These are phyloP conservation scores for Hydraecia micacea DNA, from an alignment of 2,888 invertebrate species.

Conservation along the genomic window DNA sequence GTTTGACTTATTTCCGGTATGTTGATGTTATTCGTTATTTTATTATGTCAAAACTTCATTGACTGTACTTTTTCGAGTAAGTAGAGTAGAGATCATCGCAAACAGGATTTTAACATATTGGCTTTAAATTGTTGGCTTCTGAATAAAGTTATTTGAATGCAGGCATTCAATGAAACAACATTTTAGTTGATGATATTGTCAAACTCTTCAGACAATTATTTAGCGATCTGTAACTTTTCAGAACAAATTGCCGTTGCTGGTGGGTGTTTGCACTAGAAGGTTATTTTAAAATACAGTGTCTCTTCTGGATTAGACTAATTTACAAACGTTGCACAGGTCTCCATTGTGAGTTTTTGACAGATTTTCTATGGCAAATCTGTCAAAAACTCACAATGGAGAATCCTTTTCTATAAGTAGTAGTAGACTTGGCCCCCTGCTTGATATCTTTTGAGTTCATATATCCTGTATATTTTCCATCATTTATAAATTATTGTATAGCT, in stretches of 20 bases:
- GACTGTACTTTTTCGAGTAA: slow-evolving; percentile 52
- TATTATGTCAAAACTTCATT: slow-evolving; percentile 42
- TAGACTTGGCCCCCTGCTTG: not conserved
- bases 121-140: slow-evolving; percentile 9
- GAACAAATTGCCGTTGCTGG: not conserved
- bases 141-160: not conserved
- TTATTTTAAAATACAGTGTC: not conserved
- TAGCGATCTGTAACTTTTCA: not conserved
- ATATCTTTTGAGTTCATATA: not conserved
- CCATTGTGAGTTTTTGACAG: not conserved
- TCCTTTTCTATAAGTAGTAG: not conserved
- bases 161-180: not conserved
- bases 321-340: not conserved
- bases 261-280: not conserved
- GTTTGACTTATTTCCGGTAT: slow-evolving; percentile 46
- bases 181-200: not conserved
- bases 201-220: not conserved
- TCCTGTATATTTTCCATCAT: slow-evolving; percentile 10
- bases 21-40: slow-evolving; percentile 33
- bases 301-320: not conserved
- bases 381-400: not conserved
- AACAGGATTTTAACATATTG: slow-evolving; percentile 1
- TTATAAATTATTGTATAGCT: slow-evolving; percentile 3
- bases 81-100: slow-evolving; percentile 27
- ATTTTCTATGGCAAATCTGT: not conserved